Conservation (phyloP, 2,888 invertebrate genomes). For the Callyntrura guangdongensis region DNA sequence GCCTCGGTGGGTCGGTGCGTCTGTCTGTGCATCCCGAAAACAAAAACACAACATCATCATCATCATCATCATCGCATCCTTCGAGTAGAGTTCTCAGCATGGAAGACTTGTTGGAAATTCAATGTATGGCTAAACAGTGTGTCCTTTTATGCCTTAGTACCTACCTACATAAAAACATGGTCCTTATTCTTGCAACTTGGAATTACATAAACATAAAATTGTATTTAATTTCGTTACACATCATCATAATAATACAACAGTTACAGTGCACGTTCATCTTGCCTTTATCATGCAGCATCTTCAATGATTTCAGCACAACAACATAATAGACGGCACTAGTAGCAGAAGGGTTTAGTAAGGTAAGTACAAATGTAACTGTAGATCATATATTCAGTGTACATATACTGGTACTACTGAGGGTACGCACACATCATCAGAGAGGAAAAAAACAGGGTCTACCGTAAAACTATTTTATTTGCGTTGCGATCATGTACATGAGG, state of each 20-base stretch:
- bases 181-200: constrained; percentile 10
- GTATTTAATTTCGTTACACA: no score
- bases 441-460: constrained; percentile 30
- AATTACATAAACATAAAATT: not conserved
- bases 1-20: not conserved
- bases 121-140: not conserved
- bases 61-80: not conserved
- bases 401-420: constrained; percentile 29
- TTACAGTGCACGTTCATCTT: not conserved
- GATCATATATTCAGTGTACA: not conserved
- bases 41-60: constrained; percentile 27
- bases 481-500: not conserved
- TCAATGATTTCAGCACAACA: not conserved
- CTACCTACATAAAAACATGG: not conserved
- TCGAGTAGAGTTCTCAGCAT: not conserved
- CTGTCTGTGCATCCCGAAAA: constrained; percentile 15
- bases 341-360: not conserved
- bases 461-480: constrained; percentile 20
- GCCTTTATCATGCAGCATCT: not conserved
- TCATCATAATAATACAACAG: not conserved
- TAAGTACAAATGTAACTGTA: not conserved
- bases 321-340: not conserved
- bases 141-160: not conserved
- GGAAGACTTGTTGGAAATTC: constrained; percentile 5
- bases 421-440: not conserved